A percentile compares a stretch with the other conserved stretches of the same genome.
Conservation (phyloP, 2,888 invertebrate species). For the Hyles lineata region DNA sequence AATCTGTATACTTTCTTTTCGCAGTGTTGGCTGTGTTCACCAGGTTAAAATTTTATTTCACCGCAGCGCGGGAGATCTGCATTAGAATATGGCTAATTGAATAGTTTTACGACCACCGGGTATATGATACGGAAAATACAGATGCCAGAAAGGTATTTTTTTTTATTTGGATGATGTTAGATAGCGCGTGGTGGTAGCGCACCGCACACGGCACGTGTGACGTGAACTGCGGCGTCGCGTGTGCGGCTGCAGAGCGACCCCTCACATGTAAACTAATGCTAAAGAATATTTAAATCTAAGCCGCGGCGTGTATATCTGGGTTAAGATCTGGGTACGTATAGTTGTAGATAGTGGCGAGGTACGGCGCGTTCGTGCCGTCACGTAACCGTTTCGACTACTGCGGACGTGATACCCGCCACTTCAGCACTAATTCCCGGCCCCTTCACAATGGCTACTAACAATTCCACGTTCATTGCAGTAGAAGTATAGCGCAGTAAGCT, state of each 20-base stretch:
- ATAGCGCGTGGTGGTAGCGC: neutral
- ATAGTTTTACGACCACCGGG: neutral
- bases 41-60: neutral
- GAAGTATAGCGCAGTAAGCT: constrained; percentile 19
- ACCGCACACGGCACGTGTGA: neutral
- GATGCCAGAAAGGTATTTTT: neutral
- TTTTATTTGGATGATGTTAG: neutral
- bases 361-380: constrained; percentile 43
- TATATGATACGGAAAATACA: neutral
- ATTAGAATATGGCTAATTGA: neutral
- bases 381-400: constrained; percentile 43
- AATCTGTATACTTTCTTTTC: neutral
- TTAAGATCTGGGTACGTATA: constrained; percentile 37
- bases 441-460: neutral
- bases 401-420: constrained; percentile 46
- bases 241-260: neutral
- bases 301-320: constrained; percentile 32
- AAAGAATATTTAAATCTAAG: neutral
- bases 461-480: constrained; percentile 31
- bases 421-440: constrained; percentile 29
- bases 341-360: constrained; percentile 40
- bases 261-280: neutral
- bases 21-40: neutral
- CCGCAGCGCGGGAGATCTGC: neutral
- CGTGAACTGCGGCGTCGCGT: neutral